Percentiles rank a stretch among this genome's conserved stretches.
phyloP scores from a whole-genome alignment of 2,113 vertebrate genomes.

The Pachyramphus minor region DNA sequence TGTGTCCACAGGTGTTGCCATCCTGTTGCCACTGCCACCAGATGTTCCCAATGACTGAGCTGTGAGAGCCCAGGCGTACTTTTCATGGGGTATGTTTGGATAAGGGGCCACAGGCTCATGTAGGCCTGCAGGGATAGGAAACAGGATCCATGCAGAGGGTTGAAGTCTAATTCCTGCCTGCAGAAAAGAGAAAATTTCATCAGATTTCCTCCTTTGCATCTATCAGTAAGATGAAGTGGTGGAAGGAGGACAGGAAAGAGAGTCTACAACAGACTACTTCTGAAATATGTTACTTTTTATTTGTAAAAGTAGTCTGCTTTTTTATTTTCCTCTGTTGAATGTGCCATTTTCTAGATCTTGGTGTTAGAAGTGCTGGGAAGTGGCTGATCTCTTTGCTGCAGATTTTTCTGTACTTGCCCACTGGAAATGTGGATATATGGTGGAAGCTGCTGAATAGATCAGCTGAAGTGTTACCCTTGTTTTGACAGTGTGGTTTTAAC shows the following conservation, averaged over 20 bases:
- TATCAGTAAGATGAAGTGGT: background rate
- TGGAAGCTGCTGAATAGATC: constrained; percentile 2
- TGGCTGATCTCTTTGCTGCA: background rate
- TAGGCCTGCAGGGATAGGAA: background rate
- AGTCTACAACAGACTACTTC: background rate
- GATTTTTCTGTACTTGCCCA: background rate
- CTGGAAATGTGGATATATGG: background rate
- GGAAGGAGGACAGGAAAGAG: background rate
- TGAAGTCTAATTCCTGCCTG: background rate
- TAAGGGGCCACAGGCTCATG: background rate
- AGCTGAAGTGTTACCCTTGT: background rate
- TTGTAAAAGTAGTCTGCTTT: background rate
- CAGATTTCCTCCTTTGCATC: background rate
- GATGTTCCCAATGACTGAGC: accelerated
- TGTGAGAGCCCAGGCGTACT: background rate
- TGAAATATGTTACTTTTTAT: background rate
- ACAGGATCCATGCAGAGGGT: background rate
- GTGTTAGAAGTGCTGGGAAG: background rate
- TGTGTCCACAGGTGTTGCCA: background rate
- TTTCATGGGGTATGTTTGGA: accelerated
- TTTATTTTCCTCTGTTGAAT: background rate
- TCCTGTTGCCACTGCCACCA: background rate
- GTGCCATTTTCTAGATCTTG: background rate
- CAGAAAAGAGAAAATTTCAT: background rate
- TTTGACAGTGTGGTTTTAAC: constrained; percentile 7